These are phyloP conservation scores for Junonia oenone DNA, from an alignment of 2,888 invertebrate genomes.

Conservation along the genomic window DNA sequence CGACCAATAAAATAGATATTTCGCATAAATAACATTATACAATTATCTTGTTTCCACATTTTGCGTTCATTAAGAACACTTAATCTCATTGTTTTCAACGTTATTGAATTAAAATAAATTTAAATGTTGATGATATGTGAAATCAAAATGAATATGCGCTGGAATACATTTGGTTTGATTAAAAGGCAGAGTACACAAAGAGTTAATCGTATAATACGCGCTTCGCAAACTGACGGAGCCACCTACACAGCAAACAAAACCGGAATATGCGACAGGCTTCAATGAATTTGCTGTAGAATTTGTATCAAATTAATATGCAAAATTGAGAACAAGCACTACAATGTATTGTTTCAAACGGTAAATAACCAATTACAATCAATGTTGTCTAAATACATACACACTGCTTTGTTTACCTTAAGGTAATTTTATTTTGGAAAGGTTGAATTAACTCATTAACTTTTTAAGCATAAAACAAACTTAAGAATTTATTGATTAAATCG, in stretches of 20 bases:
- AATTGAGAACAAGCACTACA: background rate
- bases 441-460: too few relatives aligned
- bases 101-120: background rate
- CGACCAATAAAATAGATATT: too few relatives aligned
- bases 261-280: constrained; percentile 1
- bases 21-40: too few relatives aligned
- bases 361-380: background rate
- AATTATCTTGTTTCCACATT: too few relatives aligned
- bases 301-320: background rate
- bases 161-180: constrained; percentile 1
- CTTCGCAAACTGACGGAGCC: background rate
- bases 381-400: background rate
- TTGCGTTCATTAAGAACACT: too few relatives aligned
- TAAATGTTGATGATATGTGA: background rate
- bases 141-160: background rate
- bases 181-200: background rate
- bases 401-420: too few relatives aligned
- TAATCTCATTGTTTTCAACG: background rate
- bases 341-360: background rate
- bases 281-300: background rate
- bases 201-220: background rate
- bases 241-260: background rate
- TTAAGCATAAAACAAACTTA: too few relatives aligned
- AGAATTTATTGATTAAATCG: too few relatives aligned
- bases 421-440: too few relatives aligned